These are phyloP conservation scores for Neoarius graeffei DNA, from an alignment of 2,113 vertebrate species.

Conservation along the genomic window DNA sequence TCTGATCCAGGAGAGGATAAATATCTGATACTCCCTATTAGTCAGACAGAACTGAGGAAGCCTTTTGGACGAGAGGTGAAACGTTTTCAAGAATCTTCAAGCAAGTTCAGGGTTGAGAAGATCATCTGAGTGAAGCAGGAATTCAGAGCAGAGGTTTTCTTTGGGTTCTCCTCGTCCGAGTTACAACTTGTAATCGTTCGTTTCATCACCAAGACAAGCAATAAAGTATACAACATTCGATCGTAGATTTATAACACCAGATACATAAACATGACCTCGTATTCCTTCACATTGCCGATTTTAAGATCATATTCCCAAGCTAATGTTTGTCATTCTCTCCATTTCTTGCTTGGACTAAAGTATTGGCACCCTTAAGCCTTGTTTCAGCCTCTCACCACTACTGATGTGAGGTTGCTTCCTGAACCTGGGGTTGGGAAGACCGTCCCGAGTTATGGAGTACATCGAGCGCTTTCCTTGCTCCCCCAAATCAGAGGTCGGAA, in stretches of 20 bases:
- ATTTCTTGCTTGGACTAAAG: background rate
- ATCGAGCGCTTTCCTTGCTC: background rate
- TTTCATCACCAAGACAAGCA: background rate
- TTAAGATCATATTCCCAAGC: background rate
- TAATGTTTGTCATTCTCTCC: background rate
- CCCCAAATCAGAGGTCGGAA: background rate
- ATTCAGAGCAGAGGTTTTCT: background rate
- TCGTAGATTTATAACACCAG: background rate
- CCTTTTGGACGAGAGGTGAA: too few relatives aligned
- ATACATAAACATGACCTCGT: background rate
- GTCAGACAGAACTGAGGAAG: too few relatives aligned
- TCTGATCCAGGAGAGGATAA: too few relatives aligned
- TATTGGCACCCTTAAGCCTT: background rate
- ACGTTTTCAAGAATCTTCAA: too few relatives aligned
- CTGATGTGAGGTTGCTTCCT: background rate
- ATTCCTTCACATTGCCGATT: background rate
- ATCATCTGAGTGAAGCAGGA: too few relatives aligned
- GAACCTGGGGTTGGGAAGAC: background rate
- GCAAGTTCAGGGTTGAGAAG: too few relatives aligned
- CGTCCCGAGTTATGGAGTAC: background rate
- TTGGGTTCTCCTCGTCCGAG: background rate
- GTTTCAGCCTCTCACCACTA: background rate
- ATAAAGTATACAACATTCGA: background rate
- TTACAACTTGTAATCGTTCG: background rate
- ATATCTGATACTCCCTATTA: too few relatives aligned